These are phyloP conservation scores for Eciton burchellii DNA, from an alignment of 1,140 invertebrate genomes.

Conservation along the genomic window DNA sequence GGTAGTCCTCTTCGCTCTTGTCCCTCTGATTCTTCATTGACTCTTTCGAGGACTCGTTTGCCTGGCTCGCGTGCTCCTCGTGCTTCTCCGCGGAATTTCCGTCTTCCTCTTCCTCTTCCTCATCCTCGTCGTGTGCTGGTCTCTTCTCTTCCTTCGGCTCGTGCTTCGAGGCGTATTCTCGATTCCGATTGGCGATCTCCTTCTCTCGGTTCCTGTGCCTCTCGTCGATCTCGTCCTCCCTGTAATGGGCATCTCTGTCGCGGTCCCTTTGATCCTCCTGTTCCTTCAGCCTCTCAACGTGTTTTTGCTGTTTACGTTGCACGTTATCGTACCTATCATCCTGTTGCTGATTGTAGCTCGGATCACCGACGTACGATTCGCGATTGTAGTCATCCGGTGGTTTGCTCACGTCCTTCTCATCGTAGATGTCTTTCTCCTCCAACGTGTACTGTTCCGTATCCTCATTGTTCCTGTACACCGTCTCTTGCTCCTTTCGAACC, in stretches of 20 bases:
- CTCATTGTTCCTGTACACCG: constrained; percentile 67
- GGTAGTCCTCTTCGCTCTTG: constrained; percentile 31
- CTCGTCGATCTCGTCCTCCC: constrained; percentile 39
- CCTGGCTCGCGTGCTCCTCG: not conserved
- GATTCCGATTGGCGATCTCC: constrained; percentile 36
- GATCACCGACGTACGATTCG: constrained; percentile 65
- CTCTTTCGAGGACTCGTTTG: constrained; percentile 1
- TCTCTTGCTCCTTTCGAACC: constrained; percentile 67
- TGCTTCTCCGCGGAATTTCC: constrained; percentile 42
- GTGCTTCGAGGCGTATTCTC: constrained; percentile 10
- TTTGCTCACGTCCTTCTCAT: constrained; percentile 71
- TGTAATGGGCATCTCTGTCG: constrained; percentile 32
- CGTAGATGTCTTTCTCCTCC: constrained; percentile 69
- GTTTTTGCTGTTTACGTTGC: constrained; percentile 71
- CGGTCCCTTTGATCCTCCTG: constrained; percentile 57
- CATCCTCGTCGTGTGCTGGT: constrained; percentile 13
- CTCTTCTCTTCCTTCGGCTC: not conserved
- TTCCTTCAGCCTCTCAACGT: constrained; percentile 65
- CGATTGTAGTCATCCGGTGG: constrained; percentile 36
- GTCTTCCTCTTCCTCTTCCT: too few relatives aligned
- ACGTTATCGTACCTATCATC: constrained; percentile 64
- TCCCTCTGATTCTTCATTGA: not conserved
- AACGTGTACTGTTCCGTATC: constrained; percentile 72
- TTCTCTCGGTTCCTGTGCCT: constrained; percentile 50
- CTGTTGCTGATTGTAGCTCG: constrained; percentile 73